phyloP scores from a whole-genome alignment of 1,140 invertebrate genomes.

The Sipha flava region DNA sequence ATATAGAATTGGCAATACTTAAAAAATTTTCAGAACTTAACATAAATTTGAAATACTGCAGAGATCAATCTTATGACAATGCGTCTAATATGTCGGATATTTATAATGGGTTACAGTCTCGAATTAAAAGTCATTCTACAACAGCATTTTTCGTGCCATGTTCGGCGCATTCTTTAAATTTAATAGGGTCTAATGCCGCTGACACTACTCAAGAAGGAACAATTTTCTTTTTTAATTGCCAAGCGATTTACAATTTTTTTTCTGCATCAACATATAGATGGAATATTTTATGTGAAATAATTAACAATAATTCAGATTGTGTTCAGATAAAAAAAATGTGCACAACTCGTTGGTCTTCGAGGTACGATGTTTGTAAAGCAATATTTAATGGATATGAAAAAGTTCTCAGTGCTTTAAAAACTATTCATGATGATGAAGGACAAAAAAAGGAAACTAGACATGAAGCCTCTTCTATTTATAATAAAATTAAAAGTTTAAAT shows the following conservation, averaged over 20 bases:
- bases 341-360: slow-evolving; percentile 35
- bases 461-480: slow-evolving; percentile 25
- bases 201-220: slow-evolving; percentile 35
- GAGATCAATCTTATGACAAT: slow-evolving; percentile 40
- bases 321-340: not conserved
- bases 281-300: slow-evolving; percentile 24
- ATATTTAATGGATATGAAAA: not conserved
- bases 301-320: not conserved
- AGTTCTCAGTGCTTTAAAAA: slow-evolving; percentile 13
- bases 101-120: slow-evolving; percentile 40
- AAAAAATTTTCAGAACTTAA: slow-evolving; percentile 10
- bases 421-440: slow-evolving; percentile 16
- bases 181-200: slow-evolving; percentile 39
- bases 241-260: slow-evolving; percentile 38
- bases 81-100: slow-evolving; percentile 39
- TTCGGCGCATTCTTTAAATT: slow-evolving; percentile 42
- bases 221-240: slow-evolving; percentile 16
- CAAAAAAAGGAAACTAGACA: slow-evolving; percentile 28
- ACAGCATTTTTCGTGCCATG: slow-evolving; percentile 39
- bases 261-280: slow-evolving; percentile 37
- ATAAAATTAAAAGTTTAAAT: slow-evolving; percentile 33
- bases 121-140: slow-evolving; percentile 40
- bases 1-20: not conserved
- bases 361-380: slow-evolving; percentile 34
- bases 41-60: not conserved